Conservation (phyloP, 2,113 vertebrate species). For the Rattus norvegicus region DNA sequence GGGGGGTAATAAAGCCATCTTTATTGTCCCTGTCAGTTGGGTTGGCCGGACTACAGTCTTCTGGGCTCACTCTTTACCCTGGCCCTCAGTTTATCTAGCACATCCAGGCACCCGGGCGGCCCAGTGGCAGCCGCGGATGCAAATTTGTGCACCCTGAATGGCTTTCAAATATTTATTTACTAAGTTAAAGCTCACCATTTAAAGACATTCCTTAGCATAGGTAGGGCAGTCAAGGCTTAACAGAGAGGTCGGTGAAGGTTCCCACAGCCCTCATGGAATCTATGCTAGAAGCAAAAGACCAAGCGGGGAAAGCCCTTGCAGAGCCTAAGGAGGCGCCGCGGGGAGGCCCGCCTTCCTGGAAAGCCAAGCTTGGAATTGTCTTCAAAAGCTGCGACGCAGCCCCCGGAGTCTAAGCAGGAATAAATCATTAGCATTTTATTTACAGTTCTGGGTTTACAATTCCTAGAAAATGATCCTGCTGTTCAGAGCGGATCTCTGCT, state of each 20-base stretch:
- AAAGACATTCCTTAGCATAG: conserved; percentile 26
- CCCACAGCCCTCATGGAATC: neutral
- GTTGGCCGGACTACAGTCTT: neutral
- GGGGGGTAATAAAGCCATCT: neutral
- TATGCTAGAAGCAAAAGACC: conserved; percentile 12
- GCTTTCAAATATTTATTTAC: neutral
- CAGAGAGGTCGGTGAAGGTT: neutral
- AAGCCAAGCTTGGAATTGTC: conserved; percentile 73
- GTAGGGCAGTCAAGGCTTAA: conserved; percentile 14
- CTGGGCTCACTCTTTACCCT: neutral
- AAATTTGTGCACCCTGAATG: neutral
- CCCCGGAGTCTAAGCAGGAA: conserved; percentile 79
- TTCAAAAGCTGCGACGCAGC: conserved; percentile 76
- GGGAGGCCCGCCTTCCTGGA: conserved; percentile 77
- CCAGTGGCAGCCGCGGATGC: neutral
- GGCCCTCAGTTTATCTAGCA: neutral
- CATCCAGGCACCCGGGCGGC: neutral
- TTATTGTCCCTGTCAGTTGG: neutral
- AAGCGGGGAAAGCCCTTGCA: neutral
- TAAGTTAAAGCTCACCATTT: neutral
- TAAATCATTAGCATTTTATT: conserved; percentile 85
- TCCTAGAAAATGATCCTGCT: conserved; percentile 80
- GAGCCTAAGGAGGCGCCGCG: conserved; percentile 23
- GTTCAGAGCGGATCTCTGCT: conserved; percentile 69
- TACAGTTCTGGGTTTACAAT: conserved; percentile 81